phyloP scores from a whole-genome alignment of 1,140 invertebrate genomes.

The Atta cephalotes region DNA sequence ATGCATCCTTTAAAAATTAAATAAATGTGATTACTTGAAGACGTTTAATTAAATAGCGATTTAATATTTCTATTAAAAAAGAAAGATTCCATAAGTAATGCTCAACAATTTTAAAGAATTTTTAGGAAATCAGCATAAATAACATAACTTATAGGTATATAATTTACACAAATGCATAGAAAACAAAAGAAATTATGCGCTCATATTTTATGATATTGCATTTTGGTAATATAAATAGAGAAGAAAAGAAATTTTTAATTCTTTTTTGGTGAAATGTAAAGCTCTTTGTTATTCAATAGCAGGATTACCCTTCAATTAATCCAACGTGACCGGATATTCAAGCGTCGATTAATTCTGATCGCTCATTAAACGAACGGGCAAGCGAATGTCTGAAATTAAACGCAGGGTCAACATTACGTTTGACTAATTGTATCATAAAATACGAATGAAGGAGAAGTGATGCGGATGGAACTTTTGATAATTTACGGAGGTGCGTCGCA shows the following conservation, averaged over 20 bases:
- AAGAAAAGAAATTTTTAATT: neutral
- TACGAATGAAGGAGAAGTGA: neutral
- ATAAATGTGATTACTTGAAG: neutral
- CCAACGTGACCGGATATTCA: slow-evolving; percentile 35
- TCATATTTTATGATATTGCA: neutral
- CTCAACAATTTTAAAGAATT: neutral
- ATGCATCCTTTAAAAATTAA: neutral
- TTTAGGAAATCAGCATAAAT: neutral
- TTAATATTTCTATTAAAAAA: neutral
- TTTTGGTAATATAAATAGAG: neutral
- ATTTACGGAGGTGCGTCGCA: slow-evolving; percentile 24
- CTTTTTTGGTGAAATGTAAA: neutral
- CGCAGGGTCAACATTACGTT: slow-evolving; percentile 21
- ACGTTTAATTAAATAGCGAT: neutral
- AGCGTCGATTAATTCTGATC: slow-evolving; percentile 57
- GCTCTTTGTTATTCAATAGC: slow-evolving; percentile 36
- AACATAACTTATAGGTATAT: neutral
- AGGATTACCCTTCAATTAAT: slow-evolving; percentile 59
- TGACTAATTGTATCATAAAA: slow-evolving; percentile 34
- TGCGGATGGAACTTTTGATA: neutral
- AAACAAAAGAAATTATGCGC: neutral
- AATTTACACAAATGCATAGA: neutral
- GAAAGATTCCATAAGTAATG: neutral
- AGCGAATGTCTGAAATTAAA: slow-evolving; percentile 46
- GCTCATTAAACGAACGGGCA: slow-evolving; percentile 43